A percentile compares a stretch with the other conserved stretches of the same genome.
Conservation (phyloP, 2,113 vertebrate species). For the Eubucco bourcierii region DNA sequence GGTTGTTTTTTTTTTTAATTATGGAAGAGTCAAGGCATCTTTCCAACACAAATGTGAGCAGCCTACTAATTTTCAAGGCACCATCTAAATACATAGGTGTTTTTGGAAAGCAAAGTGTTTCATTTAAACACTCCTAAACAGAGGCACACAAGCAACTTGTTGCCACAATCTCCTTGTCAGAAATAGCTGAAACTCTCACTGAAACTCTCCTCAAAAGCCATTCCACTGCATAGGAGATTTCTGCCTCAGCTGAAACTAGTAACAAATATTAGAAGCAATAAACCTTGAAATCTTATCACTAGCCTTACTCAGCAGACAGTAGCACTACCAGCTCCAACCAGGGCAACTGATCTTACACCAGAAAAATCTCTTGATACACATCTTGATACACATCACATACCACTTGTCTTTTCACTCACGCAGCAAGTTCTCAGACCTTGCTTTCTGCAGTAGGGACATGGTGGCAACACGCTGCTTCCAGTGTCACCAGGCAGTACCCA, state of each 20-base stretch:
- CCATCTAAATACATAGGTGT: not conserved
- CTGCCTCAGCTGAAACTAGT: not conserved
- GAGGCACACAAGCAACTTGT: not conserved
- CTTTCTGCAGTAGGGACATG: not conserved
- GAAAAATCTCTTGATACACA: not conserved
- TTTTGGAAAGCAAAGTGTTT: not conserved
- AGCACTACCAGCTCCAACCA: not conserved
- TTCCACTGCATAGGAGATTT: not conserved
- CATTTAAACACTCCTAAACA: not conserved
- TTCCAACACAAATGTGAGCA: not conserved
- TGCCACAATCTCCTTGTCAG: not conserved
- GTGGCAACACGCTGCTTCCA: not conserved
- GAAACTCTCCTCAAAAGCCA: not conserved
- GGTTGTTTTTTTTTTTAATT: not conserved
- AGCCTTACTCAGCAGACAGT: not conserved
- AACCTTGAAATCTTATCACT: not conserved
- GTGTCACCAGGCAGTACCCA: not conserved
- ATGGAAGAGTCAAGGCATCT: not conserved
- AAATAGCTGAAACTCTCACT: not conserved
- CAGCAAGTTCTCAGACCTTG: not conserved
- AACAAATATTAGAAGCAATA: not conserved
- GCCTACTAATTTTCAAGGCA: conserved; percentile 11
- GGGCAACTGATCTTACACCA: not conserved
- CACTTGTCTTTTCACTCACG: not conserved
- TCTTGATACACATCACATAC: not conserved